Conservation (phyloP, 2,888 invertebrate species). For the Trichogramma evanescens region DNA sequence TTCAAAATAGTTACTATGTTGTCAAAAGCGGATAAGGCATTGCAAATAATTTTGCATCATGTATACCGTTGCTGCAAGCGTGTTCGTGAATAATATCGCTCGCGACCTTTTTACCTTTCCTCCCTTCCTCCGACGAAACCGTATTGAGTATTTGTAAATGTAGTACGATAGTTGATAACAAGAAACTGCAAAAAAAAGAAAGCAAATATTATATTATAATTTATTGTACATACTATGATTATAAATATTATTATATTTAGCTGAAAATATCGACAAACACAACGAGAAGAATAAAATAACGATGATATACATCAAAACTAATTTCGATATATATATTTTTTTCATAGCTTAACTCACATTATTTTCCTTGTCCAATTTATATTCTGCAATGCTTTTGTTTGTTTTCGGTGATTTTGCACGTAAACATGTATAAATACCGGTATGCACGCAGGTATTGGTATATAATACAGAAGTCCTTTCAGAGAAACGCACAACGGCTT, state of each 20-base stretch:
- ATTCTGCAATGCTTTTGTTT: not conserved
- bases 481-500: too few species aligned
- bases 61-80: too few species aligned
- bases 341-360: not conserved
- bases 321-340: not conserved
- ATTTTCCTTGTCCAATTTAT: not conserved
- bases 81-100: too few species aligned
- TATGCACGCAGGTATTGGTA: too few species aligned
- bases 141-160: constrained; percentile 40
- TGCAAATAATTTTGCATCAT: too few species aligned
- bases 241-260: constrained; percentile 2
- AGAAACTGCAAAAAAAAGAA: constrained; percentile 25
- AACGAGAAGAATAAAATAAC: constrained; percentile 21
- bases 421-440: too few species aligned
- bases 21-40: too few species aligned
- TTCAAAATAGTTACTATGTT: too few species aligned
- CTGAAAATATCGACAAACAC: constrained; percentile 15
- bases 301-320: constrained; percentile 16
- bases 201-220: constrained; percentile 31
- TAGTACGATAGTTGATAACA: constrained; percentile 23
- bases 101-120: too few species aligned
- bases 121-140: constrained; percentile 6
- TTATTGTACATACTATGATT: constrained; percentile 41
- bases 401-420: too few species aligned
- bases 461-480: too few species aligned